Base-by-base conservation (phyloP, 2,113 vertebrate species). In the Pleuronectes platessa region DNA sequence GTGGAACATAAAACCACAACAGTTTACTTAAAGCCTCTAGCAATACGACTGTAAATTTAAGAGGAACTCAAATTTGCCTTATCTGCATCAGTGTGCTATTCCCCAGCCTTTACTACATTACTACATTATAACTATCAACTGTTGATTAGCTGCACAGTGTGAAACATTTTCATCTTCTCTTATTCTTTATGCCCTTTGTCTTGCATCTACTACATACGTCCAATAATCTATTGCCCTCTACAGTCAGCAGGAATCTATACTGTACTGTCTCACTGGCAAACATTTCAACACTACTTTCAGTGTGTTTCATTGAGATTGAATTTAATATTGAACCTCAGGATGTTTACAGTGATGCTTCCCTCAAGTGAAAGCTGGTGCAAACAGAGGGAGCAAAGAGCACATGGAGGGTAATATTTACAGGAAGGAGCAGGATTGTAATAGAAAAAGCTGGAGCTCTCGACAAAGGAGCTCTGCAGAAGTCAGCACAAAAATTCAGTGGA, bases 401-500 rank as follows among this genome's bases (percentile, higher is more conserved):
- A 58, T 4, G 0, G 27, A 74, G 10, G 9, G 71, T 26, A 79
- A 62, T 45, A 37, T 56, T 63, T 62, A 24, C 7, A 13, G 20
- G 61, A 68, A 68, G 37, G 23, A 61, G 69, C 61, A 40, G 35
- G 54, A 20, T 10, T 68, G 21, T 51, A 71, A 79, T 61, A 59
- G 60, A 71, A 72, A 81, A 64, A 53, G 53, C 24, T n/a, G 12
- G 66, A 71, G 73, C 62, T 71, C 17, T 59, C 24, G 62, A 79
- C 47, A 77, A 74, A 85, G 73, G 59, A 82, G 47, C 15, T 18
- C 54, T 71, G 76, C 63, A 65, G 26, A 42, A 68, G 68, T 85
- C 82, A 85, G 74, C 76, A 82, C 23, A 81, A 76, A 85, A 81
- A 49, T 66, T 13, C 71, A 21, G 56, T n/a, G 8, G 20, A 63